Evolutionary conservation across 2,797 vertebrate species (phyloP).

Genomic region (Chloroceryle inda): DNA sequence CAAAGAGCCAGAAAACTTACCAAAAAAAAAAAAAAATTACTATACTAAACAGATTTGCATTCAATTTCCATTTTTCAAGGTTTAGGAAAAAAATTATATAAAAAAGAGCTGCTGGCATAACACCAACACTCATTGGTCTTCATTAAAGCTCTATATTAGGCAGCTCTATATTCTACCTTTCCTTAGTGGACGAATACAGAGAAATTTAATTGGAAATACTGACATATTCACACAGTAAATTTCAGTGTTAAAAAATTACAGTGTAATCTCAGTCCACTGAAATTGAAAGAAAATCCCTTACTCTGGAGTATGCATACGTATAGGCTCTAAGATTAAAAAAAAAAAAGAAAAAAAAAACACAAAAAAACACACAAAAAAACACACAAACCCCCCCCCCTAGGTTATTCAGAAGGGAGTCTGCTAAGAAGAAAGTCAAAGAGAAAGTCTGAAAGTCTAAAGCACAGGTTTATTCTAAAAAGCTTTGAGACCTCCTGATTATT

Average conservation of each 20-base stretch:
- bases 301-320: not conserved
- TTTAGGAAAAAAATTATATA: not conserved
- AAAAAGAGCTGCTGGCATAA: not conserved
- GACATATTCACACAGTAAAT: not conserved
- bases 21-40: not conserved
- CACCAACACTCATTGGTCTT: not conserved
- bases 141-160: constrained; percentile 3
- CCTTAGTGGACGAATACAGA: not conserved
- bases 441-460: not conserved
- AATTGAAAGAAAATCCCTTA: not conserved
- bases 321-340: not conserved
- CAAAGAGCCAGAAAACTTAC: not conserved
- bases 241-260: too few species aligned
- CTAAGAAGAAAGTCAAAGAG: not conserved
- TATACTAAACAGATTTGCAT: constrained; percentile 30
- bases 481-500: not conserved
- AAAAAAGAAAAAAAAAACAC: not conserved
- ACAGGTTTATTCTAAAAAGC: not conserved
- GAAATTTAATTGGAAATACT: not conserved
- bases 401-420: not conserved
- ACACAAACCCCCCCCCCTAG: too few species aligned
- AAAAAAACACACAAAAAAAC: not conserved
- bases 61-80: constrained; percentile 11
- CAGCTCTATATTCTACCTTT: not conserved
- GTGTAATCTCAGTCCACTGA: not conserved